Evolutionary conservation across 2,888 invertebrate genomes (phyloP).

Genomic region (Nycteola revayana): DNA sequence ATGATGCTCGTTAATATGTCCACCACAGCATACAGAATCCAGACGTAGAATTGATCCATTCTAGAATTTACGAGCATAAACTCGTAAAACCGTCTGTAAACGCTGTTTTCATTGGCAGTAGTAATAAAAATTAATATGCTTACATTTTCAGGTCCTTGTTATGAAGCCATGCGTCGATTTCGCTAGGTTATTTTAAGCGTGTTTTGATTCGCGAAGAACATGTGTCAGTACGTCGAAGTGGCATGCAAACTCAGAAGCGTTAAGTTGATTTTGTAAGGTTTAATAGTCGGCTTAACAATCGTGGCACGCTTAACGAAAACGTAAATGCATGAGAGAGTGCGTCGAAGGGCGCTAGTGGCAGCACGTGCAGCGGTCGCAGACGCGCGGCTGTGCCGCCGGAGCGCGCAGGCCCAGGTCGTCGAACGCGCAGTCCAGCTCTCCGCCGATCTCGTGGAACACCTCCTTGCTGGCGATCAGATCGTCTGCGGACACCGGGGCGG

Average conservation of each 20-base stretch:
- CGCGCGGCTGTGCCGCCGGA: constrained; percentile 32
- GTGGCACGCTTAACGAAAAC: constrained; percentile 25
- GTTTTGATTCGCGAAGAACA: constrained; percentile 31
- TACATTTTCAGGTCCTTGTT: constrained; percentile 66
- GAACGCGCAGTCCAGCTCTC: constrained; percentile 96
- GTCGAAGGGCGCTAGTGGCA: constrained; percentile 55
- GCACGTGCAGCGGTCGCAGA: constrained; percentile 71
- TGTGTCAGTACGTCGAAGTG: constrained; percentile 29
- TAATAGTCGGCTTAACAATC: constrained; percentile 37
- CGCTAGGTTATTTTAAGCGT: constrained; percentile 48
- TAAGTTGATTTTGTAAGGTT: constrained; percentile 24
- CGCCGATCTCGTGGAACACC: constrained; percentile 95
- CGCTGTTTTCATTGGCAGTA: constrained; percentile 29
- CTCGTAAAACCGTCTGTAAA: constrained; percentile 35
- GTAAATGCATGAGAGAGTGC: constrained; percentile 59
- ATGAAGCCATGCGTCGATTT: constrained; percentile 76
- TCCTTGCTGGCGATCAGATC: constrained; percentile 93
- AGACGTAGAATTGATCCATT: neutral
- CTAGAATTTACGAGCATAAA: neutral
- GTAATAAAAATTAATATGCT: constrained; percentile 49
- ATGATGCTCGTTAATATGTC: no score
- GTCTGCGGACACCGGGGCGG: constrained; percentile 82
- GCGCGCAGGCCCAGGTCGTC: constrained; percentile 81
- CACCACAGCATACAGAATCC: neutral
- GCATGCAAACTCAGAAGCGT: constrained; percentile 50